Conservation (phyloP, 2,888 invertebrate species). For the Campaea margaritaria region DNA sequence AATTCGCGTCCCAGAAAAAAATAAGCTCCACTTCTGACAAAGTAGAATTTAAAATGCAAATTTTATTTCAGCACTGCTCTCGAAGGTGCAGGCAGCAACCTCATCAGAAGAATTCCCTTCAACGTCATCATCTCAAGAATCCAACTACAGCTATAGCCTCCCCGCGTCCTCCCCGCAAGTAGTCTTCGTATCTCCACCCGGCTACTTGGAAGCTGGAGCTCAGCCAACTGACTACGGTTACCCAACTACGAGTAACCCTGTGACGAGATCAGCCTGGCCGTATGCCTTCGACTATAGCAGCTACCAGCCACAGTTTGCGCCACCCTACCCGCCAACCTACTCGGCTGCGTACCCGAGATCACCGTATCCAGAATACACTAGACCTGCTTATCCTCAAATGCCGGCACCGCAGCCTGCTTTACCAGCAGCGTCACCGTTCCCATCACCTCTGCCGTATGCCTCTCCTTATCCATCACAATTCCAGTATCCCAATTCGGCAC, state of each 20-base stretch:
- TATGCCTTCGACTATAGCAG: slow-evolving; percentile 44
- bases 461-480: slow-evolving; percentile 15
- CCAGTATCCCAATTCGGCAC: slow-evolving; percentile 14
- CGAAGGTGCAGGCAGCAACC: slow-evolving; percentile 36
- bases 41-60: background rate
- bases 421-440: slow-evolving; percentile 21
- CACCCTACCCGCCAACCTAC: slow-evolving; percentile 40
- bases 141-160: slow-evolving; percentile 54
- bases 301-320: slow-evolving; percentile 34
- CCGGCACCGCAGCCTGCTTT: slow-evolving; percentile 28
- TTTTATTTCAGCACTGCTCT: slow-evolving; percentile 48
- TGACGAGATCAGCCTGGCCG: slow-evolving; percentile 42
- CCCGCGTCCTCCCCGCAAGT: slow-evolving; percentile 47
- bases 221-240: slow-evolving; percentile 47
- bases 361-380: slow-evolving; percentile 37
- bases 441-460: slow-evolving; percentile 29
- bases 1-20: no score
- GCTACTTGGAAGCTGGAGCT: slow-evolving; percentile 40
- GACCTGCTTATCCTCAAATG: slow-evolving; percentile 37
- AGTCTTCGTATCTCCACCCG: slow-evolving; percentile 45
- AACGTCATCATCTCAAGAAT: slow-evolving; percentile 35
- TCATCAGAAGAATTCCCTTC: slow-evolving; percentile 38
- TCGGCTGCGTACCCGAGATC: slow-evolving; percentile 33
- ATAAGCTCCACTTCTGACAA: background rate
- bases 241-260: slow-evolving; percentile 39